Evolutionary conservation across 2,888 invertebrate species (phyloP).

Genomic region (Acleris emargana): DNA sequence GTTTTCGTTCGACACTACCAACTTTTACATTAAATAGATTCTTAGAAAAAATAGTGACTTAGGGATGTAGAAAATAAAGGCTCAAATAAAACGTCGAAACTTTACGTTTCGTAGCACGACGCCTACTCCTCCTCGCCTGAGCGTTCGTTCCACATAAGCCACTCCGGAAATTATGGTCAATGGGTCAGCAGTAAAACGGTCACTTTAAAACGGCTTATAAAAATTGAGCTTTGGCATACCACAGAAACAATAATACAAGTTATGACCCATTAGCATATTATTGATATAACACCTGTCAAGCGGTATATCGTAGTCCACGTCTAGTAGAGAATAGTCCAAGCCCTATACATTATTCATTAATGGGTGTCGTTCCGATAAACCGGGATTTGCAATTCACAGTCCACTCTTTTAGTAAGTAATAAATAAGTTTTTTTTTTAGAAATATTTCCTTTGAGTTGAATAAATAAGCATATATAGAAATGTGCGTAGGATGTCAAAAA

Average conservation of each 20-base stretch:
- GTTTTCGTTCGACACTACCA: too few species aligned
- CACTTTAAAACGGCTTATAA: slow-evolving; percentile 1
- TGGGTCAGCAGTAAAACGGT: slow-evolving; percentile 17
- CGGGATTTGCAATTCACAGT: slow-evolving; percentile 44
- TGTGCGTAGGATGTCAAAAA: too few species aligned
- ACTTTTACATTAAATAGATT: too few species aligned
- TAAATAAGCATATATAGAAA: too few species aligned
- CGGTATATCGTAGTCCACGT: slow-evolving; percentile 14
- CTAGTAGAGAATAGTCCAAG: background rate
- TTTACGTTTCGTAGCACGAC: slow-evolving; percentile 10
- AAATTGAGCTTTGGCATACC: slow-evolving; percentile 8
- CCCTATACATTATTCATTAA: slow-evolving; percentile 31
- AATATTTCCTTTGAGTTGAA: slow-evolving; percentile 2
- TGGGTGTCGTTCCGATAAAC: slow-evolving; percentile 27
- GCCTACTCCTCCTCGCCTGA: slow-evolving; percentile 15
- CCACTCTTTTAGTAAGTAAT: slow-evolving; percentile 40
- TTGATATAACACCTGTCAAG: slow-evolving; percentile 27
- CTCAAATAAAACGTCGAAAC: background rate
- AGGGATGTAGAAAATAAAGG: too few species aligned
- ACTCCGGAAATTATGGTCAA: slow-evolving; percentile 8
- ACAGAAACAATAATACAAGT: slow-evolving; percentile 14
- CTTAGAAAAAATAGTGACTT: too few species aligned
- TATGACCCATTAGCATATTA: slow-evolving; percentile 22
- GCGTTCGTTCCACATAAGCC: slow-evolving; percentile 13
- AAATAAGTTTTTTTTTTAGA: slow-evolving; percentile 3